phyloP scores from a whole-genome alignment of 1,140 invertebrate genomes.

The Calephelis virginiensis region DNA sequence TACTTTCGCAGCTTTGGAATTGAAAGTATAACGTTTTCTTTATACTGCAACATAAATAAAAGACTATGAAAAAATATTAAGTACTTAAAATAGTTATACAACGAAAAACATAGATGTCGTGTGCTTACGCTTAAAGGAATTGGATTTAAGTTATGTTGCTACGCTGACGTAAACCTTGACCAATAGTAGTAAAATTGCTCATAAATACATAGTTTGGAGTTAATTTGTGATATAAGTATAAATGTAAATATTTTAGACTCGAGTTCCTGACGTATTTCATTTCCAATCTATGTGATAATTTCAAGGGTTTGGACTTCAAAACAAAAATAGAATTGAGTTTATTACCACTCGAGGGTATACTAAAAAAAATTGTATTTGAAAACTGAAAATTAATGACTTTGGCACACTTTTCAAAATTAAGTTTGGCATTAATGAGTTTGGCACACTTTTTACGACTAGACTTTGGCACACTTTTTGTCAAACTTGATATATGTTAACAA shows the following conservation, averaged over 20 bases:
- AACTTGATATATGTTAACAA: no score
- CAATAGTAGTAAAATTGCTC: conserved; percentile 73
- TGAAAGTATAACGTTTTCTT: conserved; percentile 2
- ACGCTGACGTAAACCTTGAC: conserved; percentile 52
- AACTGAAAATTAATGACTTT: no score
- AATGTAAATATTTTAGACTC: conserved; percentile 61
- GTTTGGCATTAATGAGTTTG: background rate
- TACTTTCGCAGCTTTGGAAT: no score
- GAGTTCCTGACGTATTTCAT: conserved; percentile 57
- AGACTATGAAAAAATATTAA: conserved; percentile 11
- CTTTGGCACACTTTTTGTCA: no score
- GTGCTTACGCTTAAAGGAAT: conserved; percentile 19
- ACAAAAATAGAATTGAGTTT: background rate
- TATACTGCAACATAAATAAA: background rate
- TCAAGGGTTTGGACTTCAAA: background rate
- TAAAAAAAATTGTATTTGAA: no score
- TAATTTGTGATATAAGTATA: conserved; percentile 68
- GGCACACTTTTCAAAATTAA: background rate
- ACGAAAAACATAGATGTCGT: conserved; percentile 13
- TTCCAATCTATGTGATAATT: conserved; percentile 40
- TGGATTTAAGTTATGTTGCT: conserved; percentile 19
- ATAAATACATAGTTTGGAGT: conserved; percentile 59
- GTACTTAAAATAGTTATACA: conserved; percentile 17
- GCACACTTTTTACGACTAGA: background rate
- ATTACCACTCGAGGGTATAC: background rate